Evolutionary conservation across 2,113 vertebrate species (phyloP).

Genomic region (Colossoma macropomum): DNA sequence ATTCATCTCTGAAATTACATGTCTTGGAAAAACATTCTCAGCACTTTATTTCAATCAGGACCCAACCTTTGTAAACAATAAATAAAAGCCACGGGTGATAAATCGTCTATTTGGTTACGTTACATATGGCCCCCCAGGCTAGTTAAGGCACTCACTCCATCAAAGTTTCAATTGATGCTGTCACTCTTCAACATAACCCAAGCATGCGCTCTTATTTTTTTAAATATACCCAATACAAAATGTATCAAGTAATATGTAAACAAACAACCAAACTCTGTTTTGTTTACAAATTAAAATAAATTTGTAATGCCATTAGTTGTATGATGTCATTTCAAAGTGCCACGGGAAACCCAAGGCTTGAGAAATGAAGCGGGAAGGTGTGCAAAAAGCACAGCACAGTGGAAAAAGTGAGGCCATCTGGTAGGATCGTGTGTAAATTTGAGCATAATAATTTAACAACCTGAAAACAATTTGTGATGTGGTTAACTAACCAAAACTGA

Average conservation of each 20-base stretch:
- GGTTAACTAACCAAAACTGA: no score
- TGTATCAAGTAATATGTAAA: not conserved
- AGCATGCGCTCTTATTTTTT: not conserved
- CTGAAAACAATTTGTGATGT: no score
- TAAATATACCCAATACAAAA: not conserved
- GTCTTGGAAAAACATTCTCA: slow-evolving; percentile 51
- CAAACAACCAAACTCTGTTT: not conserved
- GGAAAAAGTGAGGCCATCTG: no score
- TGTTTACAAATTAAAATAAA: not conserved
- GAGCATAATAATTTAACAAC: no score
- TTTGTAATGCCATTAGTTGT: not conserved
- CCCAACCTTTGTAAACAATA: slow-evolving; percentile 37
- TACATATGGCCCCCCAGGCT: slow-evolving; percentile 25
- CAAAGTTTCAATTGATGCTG: slow-evolving; percentile 28
- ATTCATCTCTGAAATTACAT: slow-evolving; percentile 50
- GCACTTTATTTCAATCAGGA: slow-evolving; percentile 48
- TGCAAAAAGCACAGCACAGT: no score
- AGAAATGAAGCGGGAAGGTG: no score
- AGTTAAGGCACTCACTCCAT: slow-evolving; percentile 14
- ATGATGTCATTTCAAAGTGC: not conserved
- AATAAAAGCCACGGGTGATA: slow-evolving; percentile 34
- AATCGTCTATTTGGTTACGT: slow-evolving; percentile 32
- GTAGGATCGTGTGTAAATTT: no score
- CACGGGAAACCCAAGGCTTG: no score
- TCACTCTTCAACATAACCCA: not conserved